These are phyloP conservation scores for Streptopelia turtur DNA, from an alignment of 2,797 vertebrate genomes.

Conservation along the genomic window DNA sequence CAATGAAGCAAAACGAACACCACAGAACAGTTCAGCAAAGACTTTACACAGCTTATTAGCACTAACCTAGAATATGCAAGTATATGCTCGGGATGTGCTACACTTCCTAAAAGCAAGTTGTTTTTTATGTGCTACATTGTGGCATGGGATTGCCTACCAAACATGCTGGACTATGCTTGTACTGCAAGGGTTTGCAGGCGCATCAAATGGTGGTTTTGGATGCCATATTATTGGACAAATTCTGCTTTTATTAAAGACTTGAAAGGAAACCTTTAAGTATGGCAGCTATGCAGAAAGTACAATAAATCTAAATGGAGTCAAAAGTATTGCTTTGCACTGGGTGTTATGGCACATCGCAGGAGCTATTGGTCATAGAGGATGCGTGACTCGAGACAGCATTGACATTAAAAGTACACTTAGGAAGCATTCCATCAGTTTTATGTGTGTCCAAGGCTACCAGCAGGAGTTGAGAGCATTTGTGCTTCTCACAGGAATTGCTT, in stretches of 20 bases:
- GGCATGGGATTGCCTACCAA: background rate
- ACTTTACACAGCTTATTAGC: background rate
- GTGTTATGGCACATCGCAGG: too few species aligned
- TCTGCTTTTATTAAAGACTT: background rate
- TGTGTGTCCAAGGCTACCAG: background rate
- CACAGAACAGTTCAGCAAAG: background rate
- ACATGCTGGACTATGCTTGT: background rate
- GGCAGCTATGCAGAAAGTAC: background rate
- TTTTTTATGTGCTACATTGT: rapidly evolving
- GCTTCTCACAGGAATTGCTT: background rate
- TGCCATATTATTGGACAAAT: background rate
- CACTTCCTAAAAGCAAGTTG: background rate
- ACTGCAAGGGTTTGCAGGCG: background rate
- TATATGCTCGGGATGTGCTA: background rate
- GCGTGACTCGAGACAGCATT: background rate
- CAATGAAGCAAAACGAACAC: background rate
- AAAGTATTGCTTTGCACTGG: background rate
- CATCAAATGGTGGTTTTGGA: background rate
- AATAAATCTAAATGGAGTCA: background rate
- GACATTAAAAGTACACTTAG: rapidly evolving
- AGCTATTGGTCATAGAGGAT: background rate
- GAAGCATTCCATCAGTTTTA: background rate
- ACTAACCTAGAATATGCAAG: background rate
- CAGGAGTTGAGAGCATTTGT: background rate
- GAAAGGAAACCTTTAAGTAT: background rate